phyloP scores from a whole-genome alignment of 2,113 vertebrate species.

The Egretta garzetta region DNA sequence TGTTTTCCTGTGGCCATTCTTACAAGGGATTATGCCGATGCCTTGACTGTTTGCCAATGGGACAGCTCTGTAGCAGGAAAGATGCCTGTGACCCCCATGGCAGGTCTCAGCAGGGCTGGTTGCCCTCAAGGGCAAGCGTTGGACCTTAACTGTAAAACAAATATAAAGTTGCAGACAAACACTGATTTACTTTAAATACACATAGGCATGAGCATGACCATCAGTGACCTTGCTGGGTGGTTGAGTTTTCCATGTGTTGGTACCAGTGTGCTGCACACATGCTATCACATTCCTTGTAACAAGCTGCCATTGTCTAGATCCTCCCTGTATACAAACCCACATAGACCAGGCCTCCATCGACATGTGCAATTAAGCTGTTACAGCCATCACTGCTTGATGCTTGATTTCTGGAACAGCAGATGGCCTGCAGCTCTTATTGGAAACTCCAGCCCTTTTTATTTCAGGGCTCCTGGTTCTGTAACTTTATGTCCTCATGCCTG shows the following conservation, averaged over 20 bases:
- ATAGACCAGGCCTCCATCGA: not conserved
- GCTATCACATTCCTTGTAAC: not conserved
- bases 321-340: not conserved
- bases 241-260: not conserved
- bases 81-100: rapidly evolving
- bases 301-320: not conserved
- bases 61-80: not conserved
- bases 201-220: not conserved
- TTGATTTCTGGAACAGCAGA: not conserved
- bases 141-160: not conserved
- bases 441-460: not conserved
- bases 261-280: rapidly evolving
- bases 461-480: not conserved
- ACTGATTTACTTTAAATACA: not conserved
- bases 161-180: not conserved
- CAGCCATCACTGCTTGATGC: not conserved
- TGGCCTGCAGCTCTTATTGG: not conserved
- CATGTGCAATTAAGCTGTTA: not conserved
- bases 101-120: not conserved
- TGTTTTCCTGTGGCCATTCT: not conserved
- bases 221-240: not conserved
- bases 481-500: not conserved
- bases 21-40: not conserved
- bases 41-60: not conserved
- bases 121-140: not conserved